These are phyloP conservation scores for Psilopsiagon aymara DNA, from an alignment of 2,113 vertebrate species.

Conservation along the genomic window DNA sequence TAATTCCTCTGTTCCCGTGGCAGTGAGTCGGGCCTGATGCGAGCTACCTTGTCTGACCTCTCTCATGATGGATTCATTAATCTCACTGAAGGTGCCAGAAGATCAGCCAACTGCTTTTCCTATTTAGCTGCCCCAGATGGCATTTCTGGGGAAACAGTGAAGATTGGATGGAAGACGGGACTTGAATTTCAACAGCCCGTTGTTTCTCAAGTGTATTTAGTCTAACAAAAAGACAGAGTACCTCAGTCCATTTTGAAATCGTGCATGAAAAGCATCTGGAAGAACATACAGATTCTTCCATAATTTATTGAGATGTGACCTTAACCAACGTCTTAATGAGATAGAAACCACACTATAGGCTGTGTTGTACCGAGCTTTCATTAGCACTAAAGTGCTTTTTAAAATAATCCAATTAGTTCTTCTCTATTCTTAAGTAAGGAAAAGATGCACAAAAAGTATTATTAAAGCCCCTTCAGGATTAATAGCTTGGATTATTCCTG, in stretches of 20 bases:
- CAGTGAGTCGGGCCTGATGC: background rate
- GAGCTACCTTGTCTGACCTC: background rate
- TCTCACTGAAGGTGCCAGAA: conserved; percentile 26
- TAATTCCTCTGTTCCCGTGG: background rate
- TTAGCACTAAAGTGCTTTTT: background rate
- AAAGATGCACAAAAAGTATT: background rate
- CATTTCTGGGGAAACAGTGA: conserved; percentile 27
- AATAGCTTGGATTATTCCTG: background rate
- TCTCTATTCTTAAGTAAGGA: background rate
- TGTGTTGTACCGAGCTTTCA: background rate
- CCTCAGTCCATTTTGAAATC: background rate
- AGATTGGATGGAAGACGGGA: background rate
- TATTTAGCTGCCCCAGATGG: conserved; percentile 8
- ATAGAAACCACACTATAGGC: background rate
- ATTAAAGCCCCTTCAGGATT: background rate
- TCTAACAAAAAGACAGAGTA: background rate
- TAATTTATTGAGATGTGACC: background rate
- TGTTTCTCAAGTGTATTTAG: background rate
- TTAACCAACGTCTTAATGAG: background rate
- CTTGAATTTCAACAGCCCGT: conserved; percentile 34
- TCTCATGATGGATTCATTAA: conserved; percentile 32
- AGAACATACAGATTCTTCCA: background rate
- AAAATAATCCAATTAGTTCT: background rate
- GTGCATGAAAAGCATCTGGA: background rate
- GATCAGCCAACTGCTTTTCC: background rate